Evolutionary conservation across 2,888 invertebrate genomes (phyloP).

Genomic region (Coremacera marginata): DNA sequence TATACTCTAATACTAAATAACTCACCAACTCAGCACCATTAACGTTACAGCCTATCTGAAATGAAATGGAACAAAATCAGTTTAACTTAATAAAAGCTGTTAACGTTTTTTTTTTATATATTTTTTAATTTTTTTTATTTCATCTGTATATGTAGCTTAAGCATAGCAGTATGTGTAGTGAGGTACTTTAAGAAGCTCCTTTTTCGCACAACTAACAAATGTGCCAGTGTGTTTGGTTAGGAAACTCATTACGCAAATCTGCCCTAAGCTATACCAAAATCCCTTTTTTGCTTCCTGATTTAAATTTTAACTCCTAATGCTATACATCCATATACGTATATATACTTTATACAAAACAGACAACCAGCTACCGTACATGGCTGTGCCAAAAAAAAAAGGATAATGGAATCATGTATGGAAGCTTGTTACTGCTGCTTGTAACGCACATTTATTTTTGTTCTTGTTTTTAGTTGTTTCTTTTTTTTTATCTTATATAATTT

Average conservation of each 20-base stretch:
- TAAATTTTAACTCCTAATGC: constrained; percentile 27
- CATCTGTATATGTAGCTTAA: not conserved
- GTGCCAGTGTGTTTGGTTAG: constrained; percentile 53
- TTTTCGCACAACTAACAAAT: not conserved
- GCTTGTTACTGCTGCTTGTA: constrained; percentile 6
- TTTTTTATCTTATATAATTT: not conserved
- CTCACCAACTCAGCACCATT: not conserved
- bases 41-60: not conserved
- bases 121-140: constrained; percentile 2
- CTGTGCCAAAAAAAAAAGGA: not conserved
- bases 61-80: not conserved
- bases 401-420: constrained; percentile 8
- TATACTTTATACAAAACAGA: not conserved
- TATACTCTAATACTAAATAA: not conserved
- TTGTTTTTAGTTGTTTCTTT: not conserved
- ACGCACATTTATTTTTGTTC: constrained; percentile 2
- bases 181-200: not conserved
- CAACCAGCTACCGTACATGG: not conserved
- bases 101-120: not conserved
- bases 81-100: not conserved
- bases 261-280: constrained; percentile 57
- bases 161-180: not conserved
- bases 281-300: constrained; percentile 44
- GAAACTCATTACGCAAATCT: constrained; percentile 61
- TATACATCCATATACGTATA: not conserved